Base-by-base conservation (phyloP, 2,888 invertebrate genomes). In the Glaucopsyche alexis region DNA sequence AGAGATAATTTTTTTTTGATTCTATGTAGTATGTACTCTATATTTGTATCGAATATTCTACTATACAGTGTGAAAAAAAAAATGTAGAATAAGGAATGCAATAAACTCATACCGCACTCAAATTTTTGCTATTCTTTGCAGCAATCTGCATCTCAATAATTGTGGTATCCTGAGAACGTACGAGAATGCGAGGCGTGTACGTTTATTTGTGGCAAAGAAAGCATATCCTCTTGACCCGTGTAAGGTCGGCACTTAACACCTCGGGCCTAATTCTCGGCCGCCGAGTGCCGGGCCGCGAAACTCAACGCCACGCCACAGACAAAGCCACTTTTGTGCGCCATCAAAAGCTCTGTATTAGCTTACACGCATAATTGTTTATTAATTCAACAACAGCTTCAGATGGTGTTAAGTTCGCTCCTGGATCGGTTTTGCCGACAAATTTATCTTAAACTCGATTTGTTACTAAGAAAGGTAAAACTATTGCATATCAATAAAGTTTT, bases 191-290 rank as follows among this genome's bases (percentile, higher is more conserved):
- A 29, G 29, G 29, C 60, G 29, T 60, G 60, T 13, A 13, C 60
- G 66, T 66, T 66, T 66, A 42, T 42, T 66, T 66, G 8, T 66
- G 66, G n/a, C 19, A 7, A 49, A 69, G 69, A 69, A 69, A 69
- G 69, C 49, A 69, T 29, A 47, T 69, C 69, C 72, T 72, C 72
- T 72, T 75, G 79, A 77, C 76, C 76, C 74, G 74, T 72, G 50
- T 73, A 72, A 75, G 74, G 75, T 75, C 75, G 66, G 65, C 72
- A 73, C 75, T 77, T 77, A 75, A 81, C 81, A 82, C 80, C 81
- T 78, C 78, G 16, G 72, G 64, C 69, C 47, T 69, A 69, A 69
- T 47, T 69, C 69, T 42, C 47, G 67, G 67, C 67, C 29, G 29
- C 29, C 29, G 29, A 29, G 29, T 29, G 29, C 29, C 47, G 45